Evolutionary conservation across 2,797 vertebrate genomes (phyloP).

Genomic region (Platalea minor): DNA sequence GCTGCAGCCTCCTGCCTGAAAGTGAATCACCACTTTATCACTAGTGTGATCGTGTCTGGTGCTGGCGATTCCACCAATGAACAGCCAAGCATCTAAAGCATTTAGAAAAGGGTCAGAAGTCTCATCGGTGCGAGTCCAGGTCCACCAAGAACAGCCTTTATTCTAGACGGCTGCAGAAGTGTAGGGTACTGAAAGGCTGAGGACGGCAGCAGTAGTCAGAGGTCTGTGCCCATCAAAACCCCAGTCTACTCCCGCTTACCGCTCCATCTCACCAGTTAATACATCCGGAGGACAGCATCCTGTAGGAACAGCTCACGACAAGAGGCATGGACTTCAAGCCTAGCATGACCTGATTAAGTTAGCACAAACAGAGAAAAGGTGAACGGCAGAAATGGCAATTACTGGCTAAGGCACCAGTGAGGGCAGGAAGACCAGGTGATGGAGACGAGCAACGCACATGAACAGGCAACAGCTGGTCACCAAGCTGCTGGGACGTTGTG

Average conservation of each 20-base stretch:
- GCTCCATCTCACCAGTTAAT: not conserved
- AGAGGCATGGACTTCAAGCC: not conserved
- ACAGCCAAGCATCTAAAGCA: not conserved
- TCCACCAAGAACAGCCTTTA: not conserved
- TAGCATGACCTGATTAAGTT: not conserved
- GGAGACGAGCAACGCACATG: fast-evolving
- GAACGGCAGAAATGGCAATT: not conserved
- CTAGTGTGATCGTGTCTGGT: fast-evolving
- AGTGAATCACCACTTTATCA: not conserved
- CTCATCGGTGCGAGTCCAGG: fast-evolving
- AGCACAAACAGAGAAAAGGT: not conserved
- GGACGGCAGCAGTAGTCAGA: not conserved
- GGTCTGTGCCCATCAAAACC: not conserved
- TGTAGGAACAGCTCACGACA: not conserved
- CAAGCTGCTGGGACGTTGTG: not conserved
- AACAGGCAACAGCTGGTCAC: not conserved
- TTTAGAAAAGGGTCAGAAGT: not conserved
- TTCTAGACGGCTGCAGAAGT: not conserved
- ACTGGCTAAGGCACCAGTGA: not conserved
- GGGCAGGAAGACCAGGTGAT: not conserved
- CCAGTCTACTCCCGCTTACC: not conserved
- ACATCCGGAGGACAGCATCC: not conserved
- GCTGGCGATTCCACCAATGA: not conserved
- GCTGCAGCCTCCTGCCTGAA: not conserved
- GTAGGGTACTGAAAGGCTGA: not conserved